Percentiles rank a stretch among this genome's conserved stretches.
These are phyloP conservation scores for Popillia japonica DNA, from an alignment of 1,140 invertebrate genomes.

Conservation along the genomic window DNA sequence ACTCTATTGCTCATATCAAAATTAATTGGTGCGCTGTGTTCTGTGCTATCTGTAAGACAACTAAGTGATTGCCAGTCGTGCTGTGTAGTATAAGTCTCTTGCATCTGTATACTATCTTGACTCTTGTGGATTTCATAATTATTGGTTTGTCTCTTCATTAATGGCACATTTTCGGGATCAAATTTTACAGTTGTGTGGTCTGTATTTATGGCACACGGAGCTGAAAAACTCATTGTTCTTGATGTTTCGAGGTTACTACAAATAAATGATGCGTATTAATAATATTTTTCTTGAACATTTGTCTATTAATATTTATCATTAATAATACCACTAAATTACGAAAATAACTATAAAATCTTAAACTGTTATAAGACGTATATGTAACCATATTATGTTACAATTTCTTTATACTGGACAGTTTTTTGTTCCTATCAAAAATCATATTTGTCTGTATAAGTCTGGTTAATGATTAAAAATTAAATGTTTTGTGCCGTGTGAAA, in stretches of 20 bases:
- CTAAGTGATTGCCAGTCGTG: slow-evolving; percentile 83
- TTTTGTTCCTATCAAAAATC: too few species aligned
- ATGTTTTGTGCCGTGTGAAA: too few species aligned
- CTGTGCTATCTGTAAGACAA: slow-evolving; percentile 86
- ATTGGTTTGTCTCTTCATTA: slow-evolving; percentile 45
- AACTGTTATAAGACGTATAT: too few species aligned
- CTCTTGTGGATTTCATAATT: slow-evolving; percentile 51
- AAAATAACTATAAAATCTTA: too few species aligned
- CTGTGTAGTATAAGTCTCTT: slow-evolving; percentile 58
- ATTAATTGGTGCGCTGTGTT: slow-evolving; percentile 87
- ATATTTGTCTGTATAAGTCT: too few species aligned
- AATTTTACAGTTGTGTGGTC: slow-evolving; percentile 77
- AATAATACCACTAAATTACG: too few species aligned
- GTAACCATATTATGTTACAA: too few species aligned
- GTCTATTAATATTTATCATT: too few species aligned
- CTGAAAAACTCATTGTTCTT: slow-evolving; percentile 80
- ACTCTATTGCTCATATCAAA: slow-evolving; percentile 93
- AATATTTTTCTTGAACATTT: too few species aligned
- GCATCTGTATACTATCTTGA: slow-evolving; percentile 64
- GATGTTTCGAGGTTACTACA: slow-evolving; percentile 69
- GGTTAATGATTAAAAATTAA: too few species aligned
- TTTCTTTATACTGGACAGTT: too few species aligned
- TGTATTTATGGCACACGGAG: slow-evolving; percentile 86
- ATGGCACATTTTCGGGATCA: slow-evolving; percentile 59
- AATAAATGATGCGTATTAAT: neutral